Evolutionary conservation across 1,140 invertebrate species (phyloP).

Genomic region (Centruroides sculpturatus): DNA sequence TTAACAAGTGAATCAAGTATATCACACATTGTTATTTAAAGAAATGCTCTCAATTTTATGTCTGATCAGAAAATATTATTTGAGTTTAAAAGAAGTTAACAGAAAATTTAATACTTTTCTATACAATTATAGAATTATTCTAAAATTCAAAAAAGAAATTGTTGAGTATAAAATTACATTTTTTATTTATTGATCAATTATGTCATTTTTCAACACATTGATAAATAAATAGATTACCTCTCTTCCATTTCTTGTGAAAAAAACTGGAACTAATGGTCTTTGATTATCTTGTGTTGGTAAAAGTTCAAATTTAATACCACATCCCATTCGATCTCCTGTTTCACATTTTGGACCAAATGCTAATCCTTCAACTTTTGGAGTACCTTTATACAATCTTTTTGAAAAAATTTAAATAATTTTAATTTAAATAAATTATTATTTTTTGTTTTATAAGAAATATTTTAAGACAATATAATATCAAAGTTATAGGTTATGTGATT

Average conservation of each 20-base stretch:
- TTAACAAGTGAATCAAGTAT: no score
- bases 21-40: no score
- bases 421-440: not conserved
- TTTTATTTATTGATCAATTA: not conserved
- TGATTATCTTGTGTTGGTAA: constrained; percentile 18
- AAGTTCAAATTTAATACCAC: constrained; percentile 31
- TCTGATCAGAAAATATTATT: no score
- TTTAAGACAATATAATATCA: not conserved
- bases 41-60: no score
- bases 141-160: no score
- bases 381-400: constrained; percentile 20
- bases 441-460: not conserved
- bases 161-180: no score
- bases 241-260: constrained; percentile 37
- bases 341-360: constrained; percentile 31
- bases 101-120: no score
- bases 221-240: constrained; percentile 24
- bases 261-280: constrained; percentile 26
- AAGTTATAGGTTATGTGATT: no score
- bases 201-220: not conserved
- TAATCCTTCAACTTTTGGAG: constrained; percentile 19
- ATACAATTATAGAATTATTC: no score
- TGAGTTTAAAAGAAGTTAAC: no score
- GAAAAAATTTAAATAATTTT: not conserved
- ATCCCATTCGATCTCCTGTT: constrained; percentile 33